Percentiles rank a stretch among this genome's conserved stretches.
Conservation (phyloP, 2,113 vertebrate species). For the Centrocercus urophasianus region DNA sequence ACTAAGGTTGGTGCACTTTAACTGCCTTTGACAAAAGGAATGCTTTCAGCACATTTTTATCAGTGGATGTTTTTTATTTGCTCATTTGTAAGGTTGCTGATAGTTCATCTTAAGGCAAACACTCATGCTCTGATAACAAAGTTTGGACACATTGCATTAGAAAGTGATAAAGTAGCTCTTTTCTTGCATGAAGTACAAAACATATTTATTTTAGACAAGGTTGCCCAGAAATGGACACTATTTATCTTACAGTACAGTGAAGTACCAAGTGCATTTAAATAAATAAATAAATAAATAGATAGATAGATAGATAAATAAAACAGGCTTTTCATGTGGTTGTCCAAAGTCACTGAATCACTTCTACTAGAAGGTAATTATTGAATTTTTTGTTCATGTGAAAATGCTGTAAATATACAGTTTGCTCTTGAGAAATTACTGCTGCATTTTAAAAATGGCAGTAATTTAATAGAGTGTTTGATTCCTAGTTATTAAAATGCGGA, state of each 20-base stretch:
- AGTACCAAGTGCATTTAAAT: not conserved
- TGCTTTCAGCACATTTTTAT: conserved; percentile 38
- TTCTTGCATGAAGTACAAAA: conserved; percentile 15
- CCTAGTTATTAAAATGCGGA: not conserved
- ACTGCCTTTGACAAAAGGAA: conserved; percentile 11
- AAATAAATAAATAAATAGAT: not conserved
- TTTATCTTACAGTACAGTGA: conserved; percentile 22
- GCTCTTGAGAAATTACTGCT: not conserved
- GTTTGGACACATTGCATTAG: not conserved
- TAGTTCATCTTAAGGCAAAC: conserved; percentile 55
- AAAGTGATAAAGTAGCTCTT: not conserved
- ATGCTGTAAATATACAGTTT: not conserved
- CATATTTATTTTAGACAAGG: not conserved
- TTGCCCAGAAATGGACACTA: not conserved
- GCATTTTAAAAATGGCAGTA: not conserved
- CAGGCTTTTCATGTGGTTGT: not conserved
- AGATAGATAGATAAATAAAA: not conserved
- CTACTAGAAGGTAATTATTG: not conserved
- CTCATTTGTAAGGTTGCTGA: conserved; percentile 34
- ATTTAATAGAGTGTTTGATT: not conserved
- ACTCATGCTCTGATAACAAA: not conserved
- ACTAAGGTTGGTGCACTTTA: not conserved
- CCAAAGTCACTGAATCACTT: conserved; percentile 24
- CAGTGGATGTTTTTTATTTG: conserved; percentile 14
- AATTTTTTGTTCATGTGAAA: not conserved